Percentiles rank a stretch among this genome's conserved stretches.
These are phyloP conservation scores for Tribolium madens DNA, from an alignment of 1,140 invertebrate genomes.

Conservation along the genomic window DNA sequence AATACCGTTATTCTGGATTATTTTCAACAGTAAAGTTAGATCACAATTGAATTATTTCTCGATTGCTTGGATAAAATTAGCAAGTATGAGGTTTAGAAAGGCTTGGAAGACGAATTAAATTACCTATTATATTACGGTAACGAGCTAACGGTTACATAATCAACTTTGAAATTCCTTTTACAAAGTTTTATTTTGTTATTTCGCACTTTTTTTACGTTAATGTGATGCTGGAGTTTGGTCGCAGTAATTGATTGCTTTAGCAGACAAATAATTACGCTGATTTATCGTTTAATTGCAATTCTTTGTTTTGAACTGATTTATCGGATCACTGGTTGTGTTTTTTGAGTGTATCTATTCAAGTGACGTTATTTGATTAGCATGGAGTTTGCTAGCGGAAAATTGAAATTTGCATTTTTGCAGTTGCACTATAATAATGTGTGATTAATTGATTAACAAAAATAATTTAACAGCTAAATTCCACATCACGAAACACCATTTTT, in stretches of 20 bases:
- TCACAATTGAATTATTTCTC: slow-evolving; percentile 33
- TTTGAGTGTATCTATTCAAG: not conserved
- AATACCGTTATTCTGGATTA: slow-evolving; percentile 32
- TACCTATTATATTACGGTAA: slow-evolving; percentile 35
- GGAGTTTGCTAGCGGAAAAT: not conserved
- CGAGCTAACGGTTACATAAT: slow-evolving; percentile 31
- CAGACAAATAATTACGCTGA: not conserved
- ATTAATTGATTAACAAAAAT: no score
- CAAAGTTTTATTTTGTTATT: slow-evolving; percentile 30
- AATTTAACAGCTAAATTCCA: no score
- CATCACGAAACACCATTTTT: no score
- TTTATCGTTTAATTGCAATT: not conserved
- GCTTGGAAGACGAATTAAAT: slow-evolving; percentile 34
- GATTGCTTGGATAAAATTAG: slow-evolving; percentile 32
- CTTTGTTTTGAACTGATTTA: not conserved
- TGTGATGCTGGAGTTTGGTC: not conserved
- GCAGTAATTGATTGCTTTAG: not conserved
- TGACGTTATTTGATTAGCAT: not conserved
- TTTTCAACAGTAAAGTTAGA: slow-evolving; percentile 15
- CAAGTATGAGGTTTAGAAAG: slow-evolving; percentile 37
- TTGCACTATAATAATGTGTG: no score
- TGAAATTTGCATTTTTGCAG: not conserved
- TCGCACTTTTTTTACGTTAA: not conserved
- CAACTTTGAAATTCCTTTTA: slow-evolving; percentile 24
- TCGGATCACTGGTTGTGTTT: not conserved